phyloP scores from a whole-genome alignment of 2,888 invertebrate genomes.

The Cerceris rybyensis region DNA sequence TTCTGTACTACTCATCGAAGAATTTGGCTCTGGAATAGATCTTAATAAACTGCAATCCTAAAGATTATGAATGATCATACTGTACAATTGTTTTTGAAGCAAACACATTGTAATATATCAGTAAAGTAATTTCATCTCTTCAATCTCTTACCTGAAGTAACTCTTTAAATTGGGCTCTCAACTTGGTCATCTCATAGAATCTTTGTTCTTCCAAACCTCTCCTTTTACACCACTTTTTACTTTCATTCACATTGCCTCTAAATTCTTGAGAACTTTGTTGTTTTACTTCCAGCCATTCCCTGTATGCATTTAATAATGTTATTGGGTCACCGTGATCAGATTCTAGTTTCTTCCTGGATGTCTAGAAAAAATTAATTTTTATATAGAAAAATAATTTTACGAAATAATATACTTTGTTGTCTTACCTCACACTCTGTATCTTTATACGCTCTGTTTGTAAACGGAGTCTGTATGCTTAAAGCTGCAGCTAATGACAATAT shows the following conservation, averaged over 20 bases:
- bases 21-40: constrained; percentile 83
- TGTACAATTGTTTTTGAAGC: neutral
- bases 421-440: constrained; percentile 91
- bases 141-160: constrained; percentile 86
- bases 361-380: constrained; percentile 80
- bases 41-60: constrained; percentile 86
- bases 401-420: constrained; percentile 14
- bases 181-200: constrained; percentile 97
- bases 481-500: constrained; percentile 95
- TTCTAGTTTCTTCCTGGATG: constrained; percentile 90
- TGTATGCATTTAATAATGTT: constrained; percentile 92
- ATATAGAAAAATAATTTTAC: constrained; percentile 8
- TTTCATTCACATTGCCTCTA: constrained; percentile 70
- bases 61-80: constrained; percentile 7
- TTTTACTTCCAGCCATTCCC: constrained; percentile 94
- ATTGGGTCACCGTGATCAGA: constrained; percentile 98
- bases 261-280: constrained; percentile 81
- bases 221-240: constrained; percentile 92
- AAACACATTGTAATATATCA: neutral
- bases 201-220: constrained; percentile 98
- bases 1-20: constrained; percentile 86
- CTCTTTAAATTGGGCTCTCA: constrained; percentile 93
- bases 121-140: neutral
- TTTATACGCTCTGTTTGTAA: constrained; percentile 93
- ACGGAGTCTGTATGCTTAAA: constrained; percentile 95